These are phyloP conservation scores for Laterallus jamaicensis DNA, from an alignment of 2,113 vertebrate species.

Conservation along the genomic window DNA sequence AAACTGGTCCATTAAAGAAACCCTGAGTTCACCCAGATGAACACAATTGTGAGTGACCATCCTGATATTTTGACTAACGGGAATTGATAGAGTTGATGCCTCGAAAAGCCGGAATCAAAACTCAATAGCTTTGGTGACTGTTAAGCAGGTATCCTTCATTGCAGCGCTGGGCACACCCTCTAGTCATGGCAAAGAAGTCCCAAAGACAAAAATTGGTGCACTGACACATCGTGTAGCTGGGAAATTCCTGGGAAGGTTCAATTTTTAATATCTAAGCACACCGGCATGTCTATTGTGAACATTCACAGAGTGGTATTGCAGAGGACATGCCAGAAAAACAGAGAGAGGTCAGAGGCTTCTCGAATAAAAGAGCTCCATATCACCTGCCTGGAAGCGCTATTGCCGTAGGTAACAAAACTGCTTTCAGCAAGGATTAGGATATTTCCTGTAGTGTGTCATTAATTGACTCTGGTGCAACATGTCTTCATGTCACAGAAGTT, in stretches of 20 bases:
- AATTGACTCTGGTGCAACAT: neutral
- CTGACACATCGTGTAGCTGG: neutral
- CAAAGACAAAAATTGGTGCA: neutral
- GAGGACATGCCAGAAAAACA: neutral
- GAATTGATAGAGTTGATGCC: neutral
- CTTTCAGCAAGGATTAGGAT: neutral
- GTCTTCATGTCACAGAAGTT: neutral
- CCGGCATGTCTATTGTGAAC: neutral
- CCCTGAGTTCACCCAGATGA: neutral
- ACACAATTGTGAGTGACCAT: neutral
- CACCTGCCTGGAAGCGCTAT: neutral
- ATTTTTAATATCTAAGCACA: neutral
- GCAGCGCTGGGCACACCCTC: neutral
- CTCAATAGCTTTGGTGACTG: too few relatives aligned
- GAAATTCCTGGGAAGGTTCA: neutral
- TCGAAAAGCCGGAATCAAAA: too few relatives aligned
- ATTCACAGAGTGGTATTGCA: neutral
- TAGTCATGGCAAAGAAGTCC: neutral
- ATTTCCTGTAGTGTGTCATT: neutral
- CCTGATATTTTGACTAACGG: neutral
- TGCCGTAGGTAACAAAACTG: neutral
- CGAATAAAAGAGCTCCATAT: neutral
- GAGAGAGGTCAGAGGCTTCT: neutral
- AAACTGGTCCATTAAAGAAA: neutral
- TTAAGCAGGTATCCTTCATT: too few relatives aligned